Evolutionary conservation across 2,797 vertebrate species (phyloP).

Genomic region (Enteromius fasciolatus): DNA sequence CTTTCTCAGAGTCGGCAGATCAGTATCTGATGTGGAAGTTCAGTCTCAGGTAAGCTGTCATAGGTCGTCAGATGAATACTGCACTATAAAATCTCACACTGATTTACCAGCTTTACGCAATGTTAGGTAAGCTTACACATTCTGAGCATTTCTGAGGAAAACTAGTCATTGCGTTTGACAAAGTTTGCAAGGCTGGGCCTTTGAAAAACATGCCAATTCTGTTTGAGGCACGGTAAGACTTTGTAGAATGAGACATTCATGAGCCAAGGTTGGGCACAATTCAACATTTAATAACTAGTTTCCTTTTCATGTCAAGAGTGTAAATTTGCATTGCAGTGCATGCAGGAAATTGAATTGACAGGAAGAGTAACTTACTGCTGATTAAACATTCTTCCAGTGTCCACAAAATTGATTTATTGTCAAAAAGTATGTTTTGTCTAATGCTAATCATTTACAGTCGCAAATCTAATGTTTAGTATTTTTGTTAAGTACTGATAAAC

Average conservation of each 20-base stretch:
- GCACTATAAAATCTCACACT: background rate
- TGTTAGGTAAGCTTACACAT: background rate
- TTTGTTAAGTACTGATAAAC: too few species aligned
- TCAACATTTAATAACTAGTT: background rate
- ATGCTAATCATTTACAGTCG: too few species aligned
- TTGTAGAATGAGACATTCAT: background rate
- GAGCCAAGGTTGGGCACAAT: background rate
- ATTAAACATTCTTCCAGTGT: background rate
- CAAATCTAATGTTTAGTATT: too few species aligned
- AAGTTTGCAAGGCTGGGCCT: background rate
- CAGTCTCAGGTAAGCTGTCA: background rate
- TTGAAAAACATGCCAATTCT: background rate
- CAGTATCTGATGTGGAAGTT: slow-evolving; percentile 12
- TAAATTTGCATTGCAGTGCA: background rate
- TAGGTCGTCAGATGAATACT: background rate
- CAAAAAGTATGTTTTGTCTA: too few species aligned
- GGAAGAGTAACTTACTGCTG: background rate
- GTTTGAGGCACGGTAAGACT: background rate
- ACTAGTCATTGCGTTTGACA: background rate
- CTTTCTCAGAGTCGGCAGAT: background rate
- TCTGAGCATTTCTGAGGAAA: background rate
- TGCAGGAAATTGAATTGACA: background rate
- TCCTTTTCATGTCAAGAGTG: background rate
- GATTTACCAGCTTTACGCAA: background rate
- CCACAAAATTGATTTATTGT: background rate